Conservation (phyloP, 2,113 vertebrate species). For the Sander vitreus region DNA sequence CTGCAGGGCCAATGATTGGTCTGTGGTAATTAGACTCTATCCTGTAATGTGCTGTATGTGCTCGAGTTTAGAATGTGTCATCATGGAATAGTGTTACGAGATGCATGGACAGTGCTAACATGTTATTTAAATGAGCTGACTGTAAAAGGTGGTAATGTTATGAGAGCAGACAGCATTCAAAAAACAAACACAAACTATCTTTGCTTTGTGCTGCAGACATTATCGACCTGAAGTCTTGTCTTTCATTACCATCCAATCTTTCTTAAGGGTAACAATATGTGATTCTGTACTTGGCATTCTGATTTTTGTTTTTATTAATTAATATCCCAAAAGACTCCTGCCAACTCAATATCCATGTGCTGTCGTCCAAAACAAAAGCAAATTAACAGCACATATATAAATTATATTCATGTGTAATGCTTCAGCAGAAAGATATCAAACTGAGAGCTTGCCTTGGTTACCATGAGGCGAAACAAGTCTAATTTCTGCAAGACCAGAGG, state of each 20-base stretch:
- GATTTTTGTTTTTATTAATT: conserved; percentile 7
- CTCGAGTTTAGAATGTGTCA: conserved; percentile 1
- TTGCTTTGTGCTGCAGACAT: neutral
- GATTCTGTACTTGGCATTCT: neutral
- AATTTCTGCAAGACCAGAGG: neutral
- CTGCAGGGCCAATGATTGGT: neutral
- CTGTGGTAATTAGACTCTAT: conserved; percentile 2
- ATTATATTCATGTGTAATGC: neutral
- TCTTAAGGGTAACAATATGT: neutral
- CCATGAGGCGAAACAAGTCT: neutral
- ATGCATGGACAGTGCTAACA: neutral
- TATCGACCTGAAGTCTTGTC: neutral
- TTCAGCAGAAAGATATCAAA: neutral
- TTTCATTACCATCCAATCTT: neutral
- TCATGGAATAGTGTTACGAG: neutral
- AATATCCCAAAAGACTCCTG: neutral
- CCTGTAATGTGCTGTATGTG: neutral
- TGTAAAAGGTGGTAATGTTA: conserved; percentile 2
- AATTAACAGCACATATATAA: neutral
- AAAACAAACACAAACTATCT: neutral
- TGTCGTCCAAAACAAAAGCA: conserved; percentile 15
- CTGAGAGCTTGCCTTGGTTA: neutral
- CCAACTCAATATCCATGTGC: neutral
- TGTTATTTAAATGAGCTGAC: neutral
- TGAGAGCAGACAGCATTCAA: neutral